phyloP scores from a whole-genome alignment of 1,140 invertebrate species.

The Oryctes rhinoceros region DNA sequence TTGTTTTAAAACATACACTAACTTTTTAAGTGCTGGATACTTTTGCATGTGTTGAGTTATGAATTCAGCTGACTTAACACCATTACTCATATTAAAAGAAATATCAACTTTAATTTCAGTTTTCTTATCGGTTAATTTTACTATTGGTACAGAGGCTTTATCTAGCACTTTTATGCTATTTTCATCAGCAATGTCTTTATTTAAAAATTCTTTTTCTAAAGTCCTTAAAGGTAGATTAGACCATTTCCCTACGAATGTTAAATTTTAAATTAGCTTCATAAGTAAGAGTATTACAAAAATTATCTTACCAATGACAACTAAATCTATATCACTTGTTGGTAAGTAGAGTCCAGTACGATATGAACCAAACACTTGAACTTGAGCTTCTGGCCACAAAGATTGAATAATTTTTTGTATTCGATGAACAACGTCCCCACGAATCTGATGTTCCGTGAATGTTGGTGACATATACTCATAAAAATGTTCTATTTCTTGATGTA shows the following conservation, averaged over 20 bases:
- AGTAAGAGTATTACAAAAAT: constrained; percentile 29
- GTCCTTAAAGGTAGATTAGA: constrained; percentile 85
- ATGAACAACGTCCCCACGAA: constrained; percentile 85
- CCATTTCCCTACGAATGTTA: constrained; percentile 86
- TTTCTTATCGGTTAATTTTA: constrained; percentile 95
- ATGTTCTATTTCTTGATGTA: constrained; percentile 97
- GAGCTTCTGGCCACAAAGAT: constrained; percentile 88
- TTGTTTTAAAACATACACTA: constrained; percentile 97
- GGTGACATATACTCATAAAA: constrained; percentile 95
- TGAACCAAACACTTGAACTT: constrained; percentile 95
- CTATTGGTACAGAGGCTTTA: constrained; percentile 96
- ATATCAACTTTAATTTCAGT: constrained; percentile 96
- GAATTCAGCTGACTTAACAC: constrained; percentile 92
- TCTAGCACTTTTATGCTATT: constrained; percentile 94
- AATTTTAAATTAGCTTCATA: constrained; percentile 5
- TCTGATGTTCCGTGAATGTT: constrained; percentile 85
- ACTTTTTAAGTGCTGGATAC: constrained; percentile 88
- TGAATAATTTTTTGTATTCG: constrained; percentile 88
- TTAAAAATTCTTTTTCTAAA: constrained; percentile 85
- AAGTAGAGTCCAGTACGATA: constrained; percentile 95
- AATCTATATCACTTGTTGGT: constrained; percentile 97
- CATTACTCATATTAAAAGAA: constrained; percentile 97
- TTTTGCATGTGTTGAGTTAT: constrained; percentile 85
- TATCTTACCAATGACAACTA: constrained; percentile 89
- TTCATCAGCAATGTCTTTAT: constrained; percentile 86